These are phyloP conservation scores for Paraescarpia echinospica DNA, from an alignment of 1,140 invertebrate genomes.

Conservation along the genomic window DNA sequence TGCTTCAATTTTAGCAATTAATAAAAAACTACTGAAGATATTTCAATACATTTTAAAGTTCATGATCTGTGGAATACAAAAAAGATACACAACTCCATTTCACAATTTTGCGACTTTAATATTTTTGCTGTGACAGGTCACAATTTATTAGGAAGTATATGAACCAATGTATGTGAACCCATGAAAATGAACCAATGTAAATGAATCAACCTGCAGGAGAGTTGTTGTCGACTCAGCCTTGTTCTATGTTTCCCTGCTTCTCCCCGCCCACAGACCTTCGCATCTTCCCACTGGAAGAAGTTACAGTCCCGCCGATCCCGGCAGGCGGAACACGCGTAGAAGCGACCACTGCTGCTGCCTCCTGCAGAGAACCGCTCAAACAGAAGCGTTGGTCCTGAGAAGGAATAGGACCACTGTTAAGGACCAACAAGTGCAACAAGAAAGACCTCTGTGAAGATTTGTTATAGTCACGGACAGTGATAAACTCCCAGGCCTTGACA, in stretches of 20 bases:
- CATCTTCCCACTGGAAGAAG: constrained; percentile 62
- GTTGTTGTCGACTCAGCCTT: neutral
- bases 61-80: too few relatives aligned
- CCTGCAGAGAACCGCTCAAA: constrained; percentile 63
- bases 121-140: too few relatives aligned
- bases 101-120: too few relatives aligned
- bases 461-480: neutral
- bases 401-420: neutral
- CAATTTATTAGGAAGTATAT: too few relatives aligned
- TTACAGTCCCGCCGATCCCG: constrained; percentile 74
- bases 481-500: too few relatives aligned
- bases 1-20: too few relatives aligned
- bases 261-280: constrained; percentile 25
- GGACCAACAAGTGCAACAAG: neutral
- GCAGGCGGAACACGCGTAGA: constrained; percentile 78
- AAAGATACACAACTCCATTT: too few relatives aligned
- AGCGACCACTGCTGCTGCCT: constrained; percentile 53
- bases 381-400: constrained; percentile 69
- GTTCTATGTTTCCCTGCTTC: neutral
- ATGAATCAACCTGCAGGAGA: neutral
- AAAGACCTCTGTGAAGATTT: neutral
- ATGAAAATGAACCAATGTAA: too few relatives aligned
- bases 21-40: too few relatives aligned
- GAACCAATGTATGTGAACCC: too few relatives aligned
- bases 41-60: too few relatives aligned